Evolutionary conservation across 2,888 invertebrate genomes (phyloP).

Genomic region (Tetranychus truncatus): DNA sequence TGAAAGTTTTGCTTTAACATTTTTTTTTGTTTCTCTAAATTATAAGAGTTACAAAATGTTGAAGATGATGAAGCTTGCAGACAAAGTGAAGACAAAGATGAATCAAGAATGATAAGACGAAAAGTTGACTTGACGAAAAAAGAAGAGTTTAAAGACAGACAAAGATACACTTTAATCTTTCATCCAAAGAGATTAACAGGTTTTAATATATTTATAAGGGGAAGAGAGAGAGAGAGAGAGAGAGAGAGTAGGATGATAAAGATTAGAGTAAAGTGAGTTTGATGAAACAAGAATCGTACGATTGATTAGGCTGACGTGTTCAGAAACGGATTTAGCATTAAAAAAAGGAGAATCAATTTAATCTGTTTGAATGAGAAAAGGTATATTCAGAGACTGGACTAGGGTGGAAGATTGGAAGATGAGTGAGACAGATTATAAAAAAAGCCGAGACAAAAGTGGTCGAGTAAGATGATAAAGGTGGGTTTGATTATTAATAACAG

Average conservation of each 20-base stretch:
- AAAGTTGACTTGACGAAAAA: background rate
- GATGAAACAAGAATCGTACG: background rate
- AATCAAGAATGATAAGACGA: background rate
- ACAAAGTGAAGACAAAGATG: background rate
- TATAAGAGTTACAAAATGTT: too few relatives aligned
- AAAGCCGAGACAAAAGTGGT: background rate
- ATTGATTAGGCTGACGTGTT: conserved; percentile 1
- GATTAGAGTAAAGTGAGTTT: too few relatives aligned
- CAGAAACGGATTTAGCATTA: background rate
- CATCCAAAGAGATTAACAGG: background rate
- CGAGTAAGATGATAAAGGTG: background rate
- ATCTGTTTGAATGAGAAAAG: background rate
- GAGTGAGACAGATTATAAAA: background rate
- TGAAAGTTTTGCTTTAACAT: background rate
- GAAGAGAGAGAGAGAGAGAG: conserved; percentile 14
- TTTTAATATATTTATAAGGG: background rate
- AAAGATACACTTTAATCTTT: background rate
- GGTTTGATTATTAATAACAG: background rate
- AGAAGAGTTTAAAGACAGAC: background rate
- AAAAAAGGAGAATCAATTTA: background rate
- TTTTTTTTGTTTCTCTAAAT: too few relatives aligned
- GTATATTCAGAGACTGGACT: background rate
- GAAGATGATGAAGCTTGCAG: too few relatives aligned
- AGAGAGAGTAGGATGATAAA: background rate
- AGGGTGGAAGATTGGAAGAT: background rate